These are phyloP conservation scores for Stegodyphus mimosarum DNA, from an alignment of 1,140 invertebrate genomes.

Conservation along the genomic window DNA sequence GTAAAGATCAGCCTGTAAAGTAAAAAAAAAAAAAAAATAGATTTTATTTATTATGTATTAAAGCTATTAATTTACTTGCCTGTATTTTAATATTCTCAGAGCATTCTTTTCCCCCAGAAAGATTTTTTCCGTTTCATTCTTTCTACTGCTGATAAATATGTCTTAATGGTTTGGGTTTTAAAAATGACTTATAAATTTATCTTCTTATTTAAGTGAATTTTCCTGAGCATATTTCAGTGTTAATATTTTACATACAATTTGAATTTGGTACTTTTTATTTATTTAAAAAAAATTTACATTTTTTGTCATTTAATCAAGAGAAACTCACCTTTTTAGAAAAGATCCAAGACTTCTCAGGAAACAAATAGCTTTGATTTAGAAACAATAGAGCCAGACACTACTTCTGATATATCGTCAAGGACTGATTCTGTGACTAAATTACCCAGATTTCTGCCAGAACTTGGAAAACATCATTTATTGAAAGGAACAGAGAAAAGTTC, in stretches of 20 bases:
- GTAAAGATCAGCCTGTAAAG: no score
- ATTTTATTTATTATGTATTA: no score
- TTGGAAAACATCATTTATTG: background rate
- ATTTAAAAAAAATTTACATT: background rate
- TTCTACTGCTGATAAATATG: no score
- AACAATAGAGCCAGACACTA: conserved; percentile 25
- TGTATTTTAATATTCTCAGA: no score
- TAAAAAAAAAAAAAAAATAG: no score
- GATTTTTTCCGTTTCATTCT: no score
- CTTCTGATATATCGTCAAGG: background rate
- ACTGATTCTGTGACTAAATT: conserved; percentile 1
- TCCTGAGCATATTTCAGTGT: background rate
- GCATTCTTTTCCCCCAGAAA: no score
- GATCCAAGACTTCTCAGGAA: conserved; percentile 16
- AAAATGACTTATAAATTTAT: background rate
- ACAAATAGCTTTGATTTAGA: conserved; percentile 39
- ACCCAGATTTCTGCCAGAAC: conserved; percentile 17
- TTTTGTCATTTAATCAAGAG: background rate
- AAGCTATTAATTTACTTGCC: no score
- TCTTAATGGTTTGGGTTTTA: no score
- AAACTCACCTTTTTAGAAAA: background rate
- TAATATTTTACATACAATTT: background rate
- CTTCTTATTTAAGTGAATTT: background rate
- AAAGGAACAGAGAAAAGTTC: background rate
- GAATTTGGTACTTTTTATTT: background rate